These are phyloP conservation scores for Amphiprion percula DNA, from an alignment of 2,113 vertebrate genomes.

Conservation along the genomic window DNA sequence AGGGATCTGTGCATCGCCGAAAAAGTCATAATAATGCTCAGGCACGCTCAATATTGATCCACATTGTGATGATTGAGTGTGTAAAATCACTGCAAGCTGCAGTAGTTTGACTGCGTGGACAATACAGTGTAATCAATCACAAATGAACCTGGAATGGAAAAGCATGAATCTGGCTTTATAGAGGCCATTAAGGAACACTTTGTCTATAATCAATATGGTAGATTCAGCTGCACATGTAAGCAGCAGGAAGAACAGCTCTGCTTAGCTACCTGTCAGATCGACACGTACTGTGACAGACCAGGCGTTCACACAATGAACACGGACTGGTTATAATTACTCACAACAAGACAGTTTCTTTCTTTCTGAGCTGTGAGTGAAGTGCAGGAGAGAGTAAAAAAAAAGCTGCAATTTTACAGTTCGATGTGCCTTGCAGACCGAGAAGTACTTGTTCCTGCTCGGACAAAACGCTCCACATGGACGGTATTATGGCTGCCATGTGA, in stretches of 20 bases:
- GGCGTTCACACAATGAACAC: neutral
- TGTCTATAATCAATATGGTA: slow-evolving; percentile 18
- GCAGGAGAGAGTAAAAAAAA: neutral
- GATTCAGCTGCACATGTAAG: slow-evolving; percentile 14
- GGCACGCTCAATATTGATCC: slow-evolving; percentile 58
- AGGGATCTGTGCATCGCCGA: slow-evolving; percentile 18
- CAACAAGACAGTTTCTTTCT: neutral
- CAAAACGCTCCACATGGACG: too few species aligned
- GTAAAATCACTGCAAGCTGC: slow-evolving; percentile 28
- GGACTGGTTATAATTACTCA: neutral
- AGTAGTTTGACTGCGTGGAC: slow-evolving; percentile 34
- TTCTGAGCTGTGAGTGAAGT: neutral
- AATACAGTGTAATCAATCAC: slow-evolving; percentile 15
- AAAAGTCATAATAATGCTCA: slow-evolving; percentile 33
- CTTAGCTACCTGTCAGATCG: neutral
- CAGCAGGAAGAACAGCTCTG: slow-evolving; percentile 1
- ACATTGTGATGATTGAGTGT: slow-evolving; percentile 7
- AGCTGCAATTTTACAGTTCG: neutral
- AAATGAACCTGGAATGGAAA: slow-evolving; percentile 8
- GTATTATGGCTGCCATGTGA: too few species aligned
- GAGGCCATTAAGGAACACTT: slow-evolving; percentile 30
- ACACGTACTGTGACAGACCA: neutral
- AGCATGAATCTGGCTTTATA: slow-evolving; percentile 2
- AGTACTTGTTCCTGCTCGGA: too few species aligned
- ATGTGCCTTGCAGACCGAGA: neutral